Evolutionary conservation across 2,888 invertebrate genomes (phyloP), one percentile per base, ranked within the genome.

Genomic region (Leptarthrus brevirostris): DNA sequence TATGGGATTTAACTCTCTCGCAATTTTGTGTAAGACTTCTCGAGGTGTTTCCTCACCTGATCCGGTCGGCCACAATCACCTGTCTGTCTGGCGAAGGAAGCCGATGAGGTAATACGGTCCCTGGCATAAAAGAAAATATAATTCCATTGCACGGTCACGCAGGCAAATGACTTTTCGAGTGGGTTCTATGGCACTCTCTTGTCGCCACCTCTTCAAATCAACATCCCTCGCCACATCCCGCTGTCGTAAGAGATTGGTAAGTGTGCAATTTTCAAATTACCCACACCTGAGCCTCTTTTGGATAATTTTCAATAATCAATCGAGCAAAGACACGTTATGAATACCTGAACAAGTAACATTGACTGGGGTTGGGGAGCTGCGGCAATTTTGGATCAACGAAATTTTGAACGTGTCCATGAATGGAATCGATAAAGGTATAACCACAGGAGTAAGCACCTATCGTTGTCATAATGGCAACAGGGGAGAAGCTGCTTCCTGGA

Each of bases 291-390:
- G 47, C 64, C 47, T n/a, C 47, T 66, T 66, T 66, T 22, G 64
- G 64, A 66, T 66, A 47, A 66, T 66, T 66, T 66, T 66, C 64
- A 66, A 44, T 66, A 66, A 66, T 47, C 64, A 66, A 47, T 66
- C 64, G 47, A 14, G 16, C 16, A 10, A 47, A 16, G 44, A 47
- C 24, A 34, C 44, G 47, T 66, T 66, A 47, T 66, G 64, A 66
- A 66, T 66, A 47, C 64, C 64, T 66, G 64, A 66, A 36, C 24
- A 26, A 14, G 40, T 24, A 20, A 18, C 61, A 64, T 14, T 24
- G 44, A 14, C n/a, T 16, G 2, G 61, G 61, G 14, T 18, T 64
- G 44, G 3, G 61, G 40, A 14, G 18, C 22, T 16, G 64, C 24
- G 64, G 47, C 47, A 14, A 49, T 18, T 49, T 47, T 12, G 16